Evolutionary conservation across 2,888 invertebrate genomes (phyloP).

Genomic region (Synergus umbraculus): DNA sequence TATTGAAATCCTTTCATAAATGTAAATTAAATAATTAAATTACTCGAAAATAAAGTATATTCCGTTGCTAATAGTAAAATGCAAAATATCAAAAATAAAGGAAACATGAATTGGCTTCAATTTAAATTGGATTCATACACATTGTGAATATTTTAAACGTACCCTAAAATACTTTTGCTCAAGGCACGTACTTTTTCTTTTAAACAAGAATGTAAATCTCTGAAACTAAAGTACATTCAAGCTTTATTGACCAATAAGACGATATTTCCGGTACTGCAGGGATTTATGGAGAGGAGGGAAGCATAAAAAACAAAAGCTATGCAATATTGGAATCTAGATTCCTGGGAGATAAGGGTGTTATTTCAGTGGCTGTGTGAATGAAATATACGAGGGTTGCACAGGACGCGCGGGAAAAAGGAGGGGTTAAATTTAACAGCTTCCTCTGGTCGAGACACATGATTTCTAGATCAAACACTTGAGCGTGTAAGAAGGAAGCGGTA

Average conservation of each 20-base stretch:
- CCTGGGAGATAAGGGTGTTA: slow-evolving; percentile 12
- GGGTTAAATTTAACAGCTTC: slow-evolving; percentile 64
- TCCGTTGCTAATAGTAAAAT: background rate
- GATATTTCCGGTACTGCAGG: slow-evolving; percentile 30
- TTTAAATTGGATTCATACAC: background rate
- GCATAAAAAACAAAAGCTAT: slow-evolving; percentile 35
- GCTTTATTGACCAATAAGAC: slow-evolving; percentile 32
- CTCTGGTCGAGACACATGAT: slow-evolving; percentile 61
- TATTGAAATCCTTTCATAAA: background rate
- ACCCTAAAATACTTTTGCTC: background rate
- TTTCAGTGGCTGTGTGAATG: slow-evolving; percentile 16
- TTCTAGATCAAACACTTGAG: slow-evolving; percentile 70
- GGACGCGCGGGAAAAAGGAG: slow-evolving; percentile 15
- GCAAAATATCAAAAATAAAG: background rate
- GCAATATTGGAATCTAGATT: slow-evolving; percentile 4
- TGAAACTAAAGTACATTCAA: background rate
- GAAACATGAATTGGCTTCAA: background rate
- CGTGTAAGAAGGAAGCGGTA: slow-evolving; percentile 63
- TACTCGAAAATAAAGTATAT: background rate
- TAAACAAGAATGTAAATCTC: slow-evolving; percentile 21
- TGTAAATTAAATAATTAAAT: background rate
- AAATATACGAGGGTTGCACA: slow-evolving; percentile 3
- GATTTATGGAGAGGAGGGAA: slow-evolving; percentile 12
- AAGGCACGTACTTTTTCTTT: background rate
- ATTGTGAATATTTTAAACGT: background rate